These are phyloP conservation scores for Ichneumoninae sp. DNA, from an alignment of 2,888 invertebrate genomes.

Conservation along the genomic window DNA sequence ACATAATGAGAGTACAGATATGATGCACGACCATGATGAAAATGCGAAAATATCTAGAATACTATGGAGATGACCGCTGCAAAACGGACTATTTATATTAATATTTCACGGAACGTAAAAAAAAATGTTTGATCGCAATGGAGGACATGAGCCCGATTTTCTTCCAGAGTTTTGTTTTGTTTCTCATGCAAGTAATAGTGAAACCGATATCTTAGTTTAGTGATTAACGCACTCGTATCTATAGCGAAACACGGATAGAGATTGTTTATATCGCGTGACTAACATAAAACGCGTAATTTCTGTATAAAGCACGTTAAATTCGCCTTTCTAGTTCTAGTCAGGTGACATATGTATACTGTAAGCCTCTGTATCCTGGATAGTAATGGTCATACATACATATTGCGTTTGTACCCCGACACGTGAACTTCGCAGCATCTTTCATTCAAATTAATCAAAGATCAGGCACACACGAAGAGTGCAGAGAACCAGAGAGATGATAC, in stretches of 20 bases:
- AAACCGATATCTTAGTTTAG: too few relatives aligned
- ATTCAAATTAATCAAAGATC: neutral
- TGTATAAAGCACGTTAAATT: too few relatives aligned
- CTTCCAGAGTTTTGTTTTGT: neutral
- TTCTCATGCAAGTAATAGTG: too few relatives aligned
- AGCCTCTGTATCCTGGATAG: too few relatives aligned
- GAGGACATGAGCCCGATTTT: neutral
- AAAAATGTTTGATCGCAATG: neutral
- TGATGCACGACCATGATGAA: slow-evolving; percentile 7
- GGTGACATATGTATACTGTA: too few relatives aligned
- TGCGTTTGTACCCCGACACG: too few relatives aligned
- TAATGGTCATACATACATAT: too few relatives aligned
- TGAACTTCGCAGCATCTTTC: too few relatives aligned
- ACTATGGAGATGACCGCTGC: neutral
- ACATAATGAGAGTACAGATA: slow-evolving; percentile 39
- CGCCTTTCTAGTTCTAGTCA: too few relatives aligned
- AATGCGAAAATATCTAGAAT: slow-evolving; percentile 10
- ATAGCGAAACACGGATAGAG: neutral
- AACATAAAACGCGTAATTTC: too few relatives aligned
- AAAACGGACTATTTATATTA: neutral
- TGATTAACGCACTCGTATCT: too few relatives aligned
- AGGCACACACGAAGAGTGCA: neutral
- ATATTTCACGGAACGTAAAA: neutral
- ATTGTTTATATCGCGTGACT: neutral
- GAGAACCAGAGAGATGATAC: slow-evolving; percentile 5